phyloP scores from a whole-genome alignment of 2,888 invertebrate species.

The Caenorhabditis angaria region DNA sequence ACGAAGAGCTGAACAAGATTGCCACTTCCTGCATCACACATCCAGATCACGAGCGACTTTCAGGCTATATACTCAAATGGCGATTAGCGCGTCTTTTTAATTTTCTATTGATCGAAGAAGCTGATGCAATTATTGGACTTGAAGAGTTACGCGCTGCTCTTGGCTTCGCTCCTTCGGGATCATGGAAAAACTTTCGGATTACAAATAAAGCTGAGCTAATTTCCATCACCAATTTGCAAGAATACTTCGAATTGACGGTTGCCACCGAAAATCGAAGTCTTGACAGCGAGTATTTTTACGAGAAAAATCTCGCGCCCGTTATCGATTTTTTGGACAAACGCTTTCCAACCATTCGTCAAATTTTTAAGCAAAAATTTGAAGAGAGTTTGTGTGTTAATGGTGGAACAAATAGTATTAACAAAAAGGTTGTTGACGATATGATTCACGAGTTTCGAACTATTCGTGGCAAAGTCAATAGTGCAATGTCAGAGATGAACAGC shows the following conservation, averaged over 20 bases:
- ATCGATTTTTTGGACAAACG: slow-evolving; percentile 34
- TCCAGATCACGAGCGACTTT: too few species aligned
- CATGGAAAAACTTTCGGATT: slow-evolving; percentile 19
- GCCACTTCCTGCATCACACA: too few species aligned
- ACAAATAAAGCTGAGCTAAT: slow-evolving; percentile 26
- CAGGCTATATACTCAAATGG: too few species aligned
- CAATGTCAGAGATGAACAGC: too few species aligned
- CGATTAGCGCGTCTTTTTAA: slow-evolving; percentile 7
- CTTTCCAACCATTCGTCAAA: slow-evolving; percentile 30
- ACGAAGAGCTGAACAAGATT: too few species aligned
- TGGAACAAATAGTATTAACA: too few species aligned
- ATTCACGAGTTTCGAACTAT: too few species aligned
- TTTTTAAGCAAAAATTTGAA: slow-evolving; percentile 27
- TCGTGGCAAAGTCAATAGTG: too few species aligned
- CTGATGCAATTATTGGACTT: slow-evolving; percentile 14
- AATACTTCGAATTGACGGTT: slow-evolving; percentile 34
- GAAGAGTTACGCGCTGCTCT: slow-evolving; percentile 29
- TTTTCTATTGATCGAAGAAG: slow-evolving; percentile 16
- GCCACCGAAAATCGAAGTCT: slow-evolving; percentile 19
- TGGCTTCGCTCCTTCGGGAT: slow-evolving; percentile 20
- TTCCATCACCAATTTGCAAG: slow-evolving; percentile 26
- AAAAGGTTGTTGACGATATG: too few species aligned
- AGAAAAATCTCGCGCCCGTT: slow-evolving; percentile 22
- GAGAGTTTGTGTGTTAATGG: slow-evolving; percentile 6
- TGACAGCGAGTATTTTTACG: slow-evolving; percentile 29